Evolutionary conservation across 2,888 invertebrate genomes (phyloP), one percentile per base, ranked within the genome.

Genomic region (Spodoptera exigua): DNA sequence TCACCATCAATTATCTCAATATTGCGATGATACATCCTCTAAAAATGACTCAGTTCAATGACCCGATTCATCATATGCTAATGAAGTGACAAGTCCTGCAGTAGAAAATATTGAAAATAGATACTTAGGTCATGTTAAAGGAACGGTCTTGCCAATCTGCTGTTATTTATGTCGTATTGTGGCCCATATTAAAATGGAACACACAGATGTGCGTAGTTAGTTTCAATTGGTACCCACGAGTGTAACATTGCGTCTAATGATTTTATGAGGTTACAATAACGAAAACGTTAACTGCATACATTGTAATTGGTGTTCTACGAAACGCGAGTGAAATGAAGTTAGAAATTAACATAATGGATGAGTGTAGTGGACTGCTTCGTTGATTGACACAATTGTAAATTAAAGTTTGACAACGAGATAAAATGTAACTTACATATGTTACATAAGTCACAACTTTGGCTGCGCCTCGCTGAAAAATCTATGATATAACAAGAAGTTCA

Each of bases 161-260:
- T 39, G 54, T 35, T 51, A 54, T 68, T 67, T 74, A 44, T 57
- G 47, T 55, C n/a, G 43, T 44, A 66, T 67, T 74, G 64, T 64
- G 57, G 54, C 59, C 75, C 68, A 64, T 60, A 74, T 74, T 71
- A 56, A 74, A 71, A 69, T 65, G 57, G 74, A 61, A 44, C 57
- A 69, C 45, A 34, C 64, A 74, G 61, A 61, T 71, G 69, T 55
- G 58, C 63, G 56, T 67, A 51, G 54, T 68, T 74, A 70, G 52
- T 65, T 70, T 64, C 64, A 71, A 74, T 73, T 70, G 61, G 44
- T 71, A 57, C 69, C 59, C 65, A 64, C 59, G 74, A 64, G 60
- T 59, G 37, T 72, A 59, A 48, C 17, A 59, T 69, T 61, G 35
- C 41, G 32, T 7, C 9, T 27, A 40, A 68, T 68, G 27, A 73